phyloP scores from a whole-genome alignment of 2,797 vertebrate genomes.

The Champsocephalus esox region DNA sequence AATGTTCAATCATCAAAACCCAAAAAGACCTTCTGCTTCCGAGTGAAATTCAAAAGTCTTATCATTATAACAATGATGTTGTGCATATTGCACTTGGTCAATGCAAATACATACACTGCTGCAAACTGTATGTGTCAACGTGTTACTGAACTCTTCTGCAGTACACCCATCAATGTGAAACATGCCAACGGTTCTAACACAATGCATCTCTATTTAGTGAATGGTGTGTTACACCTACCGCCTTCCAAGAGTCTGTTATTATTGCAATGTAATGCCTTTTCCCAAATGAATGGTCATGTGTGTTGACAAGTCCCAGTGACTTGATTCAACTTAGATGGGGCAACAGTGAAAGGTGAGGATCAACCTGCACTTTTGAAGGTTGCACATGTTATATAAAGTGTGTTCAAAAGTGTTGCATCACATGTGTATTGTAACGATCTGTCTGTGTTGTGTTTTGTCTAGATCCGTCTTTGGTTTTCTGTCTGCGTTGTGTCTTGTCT shows the following conservation, averaged over 20 bases:
- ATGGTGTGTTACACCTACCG: not conserved
- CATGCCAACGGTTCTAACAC: not conserved
- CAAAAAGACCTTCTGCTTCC: not conserved
- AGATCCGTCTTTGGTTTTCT: too few relatives aligned
- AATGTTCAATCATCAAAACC: slow-evolving; percentile 5
- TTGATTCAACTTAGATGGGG: too few relatives aligned
- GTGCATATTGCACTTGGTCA: not conserved
- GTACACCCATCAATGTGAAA: not conserved
- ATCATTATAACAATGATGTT: not conserved
- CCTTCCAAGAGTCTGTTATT: not conserved
- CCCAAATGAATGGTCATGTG: not conserved
- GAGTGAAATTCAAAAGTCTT: not conserved
- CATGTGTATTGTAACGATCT: too few relatives aligned
- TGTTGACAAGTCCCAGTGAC: not conserved
- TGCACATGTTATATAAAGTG: too few relatives aligned
- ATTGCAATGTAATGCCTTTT: not conserved
- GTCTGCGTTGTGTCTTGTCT: too few relatives aligned
- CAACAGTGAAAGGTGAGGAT: too few relatives aligned
- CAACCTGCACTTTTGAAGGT: too few relatives aligned
- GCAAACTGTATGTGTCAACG: not conserved
- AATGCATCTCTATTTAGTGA: not conserved
- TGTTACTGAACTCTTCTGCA: fast-evolving
- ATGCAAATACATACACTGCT: slow-evolving; percentile 11
- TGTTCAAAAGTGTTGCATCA: too few relatives aligned
- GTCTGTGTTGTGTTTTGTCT: too few relatives aligned